Base-by-base conservation (phyloP, 64 coral and sea anemone genomes). In the Platygyra sinensis region DNA sequence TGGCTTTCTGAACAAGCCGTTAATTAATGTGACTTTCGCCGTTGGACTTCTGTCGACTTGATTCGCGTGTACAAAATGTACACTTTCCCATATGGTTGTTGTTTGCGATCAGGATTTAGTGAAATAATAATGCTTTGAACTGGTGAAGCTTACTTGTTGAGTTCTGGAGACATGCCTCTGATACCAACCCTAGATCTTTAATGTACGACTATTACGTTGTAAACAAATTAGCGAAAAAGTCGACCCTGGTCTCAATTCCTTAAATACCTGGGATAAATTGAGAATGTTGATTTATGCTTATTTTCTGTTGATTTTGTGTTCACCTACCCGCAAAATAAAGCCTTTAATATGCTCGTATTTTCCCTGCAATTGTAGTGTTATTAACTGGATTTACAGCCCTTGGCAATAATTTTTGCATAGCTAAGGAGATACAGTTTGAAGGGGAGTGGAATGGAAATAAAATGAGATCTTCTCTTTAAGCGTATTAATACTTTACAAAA, bases 151-250 rank as follows among this genome's bases (percentile, higher is more conserved):
- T 31, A 3, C 17, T 29, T 16, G 22, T 27, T 28, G 9, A 27
- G 25, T 69, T 24, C 65, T 69, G 11, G 65, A 69, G 22, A 28
- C 4, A 69, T 69, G 22, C 25, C 61, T 42, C 30, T 18, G 3
- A 18, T 31, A 30, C 2, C 10, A 20, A 57, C 15, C 59, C 0
- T 80, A 80, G 10, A 57, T 80, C 15, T 31, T 8, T 59, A 30
- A 71, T 42, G 73, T 79, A 24, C 30, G 14, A 60, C 30, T 59
- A 87, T 89, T 50, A 72, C 32, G 75, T 77, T 80, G 11, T 84
- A 55, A 89, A 93, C 79, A 62, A 94, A 89, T 52, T 83, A 89
- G 38, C 79, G 71, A 89, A 76, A 85, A 83, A 52, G 27, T 54
- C 61, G 65, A 79, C 28, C 36, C 65, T 89, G 28, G 79, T 83